Conservation (phyloP, 2,797 vertebrate species). For the Coendou prehensilis region DNA sequence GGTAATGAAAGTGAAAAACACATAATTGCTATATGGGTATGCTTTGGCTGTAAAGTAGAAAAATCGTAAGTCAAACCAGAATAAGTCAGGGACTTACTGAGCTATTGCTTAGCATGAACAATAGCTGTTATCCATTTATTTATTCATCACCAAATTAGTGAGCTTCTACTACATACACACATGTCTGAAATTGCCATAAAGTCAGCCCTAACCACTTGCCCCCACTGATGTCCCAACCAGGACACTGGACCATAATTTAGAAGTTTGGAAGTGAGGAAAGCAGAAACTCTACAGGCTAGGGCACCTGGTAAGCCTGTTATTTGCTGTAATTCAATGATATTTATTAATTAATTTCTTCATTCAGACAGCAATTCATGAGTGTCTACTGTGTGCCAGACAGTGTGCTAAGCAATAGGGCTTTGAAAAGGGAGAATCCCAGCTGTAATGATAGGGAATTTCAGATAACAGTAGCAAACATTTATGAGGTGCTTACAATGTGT, state of each 20-base stretch:
- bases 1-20: neutral
- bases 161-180: neutral
- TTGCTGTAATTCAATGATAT: neutral
- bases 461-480: neutral
- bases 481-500: neutral
- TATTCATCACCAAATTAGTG: conserved; percentile 6
- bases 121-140: neutral
- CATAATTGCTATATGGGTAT: neutral
- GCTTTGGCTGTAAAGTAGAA: neutral
- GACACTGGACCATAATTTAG: neutral
- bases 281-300: neutral
- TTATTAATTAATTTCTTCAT: conserved; percentile 21
- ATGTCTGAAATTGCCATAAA: neutral
- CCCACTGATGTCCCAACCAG: neutral
- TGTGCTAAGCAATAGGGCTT: neutral
- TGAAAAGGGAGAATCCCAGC: neutral
- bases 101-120: neutral
- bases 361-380: neutral
- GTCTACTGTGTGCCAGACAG: neutral
- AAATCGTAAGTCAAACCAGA: neutral
- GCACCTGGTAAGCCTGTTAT: neutral
- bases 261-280: neutral
- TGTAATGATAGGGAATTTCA: conserved; percentile 14
- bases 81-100: neutral
- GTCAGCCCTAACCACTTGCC: neutral